These are phyloP conservation scores for Homarus gammarus DNA, from an alignment of 2,888 invertebrate genomes.

Conservation along the genomic window DNA sequence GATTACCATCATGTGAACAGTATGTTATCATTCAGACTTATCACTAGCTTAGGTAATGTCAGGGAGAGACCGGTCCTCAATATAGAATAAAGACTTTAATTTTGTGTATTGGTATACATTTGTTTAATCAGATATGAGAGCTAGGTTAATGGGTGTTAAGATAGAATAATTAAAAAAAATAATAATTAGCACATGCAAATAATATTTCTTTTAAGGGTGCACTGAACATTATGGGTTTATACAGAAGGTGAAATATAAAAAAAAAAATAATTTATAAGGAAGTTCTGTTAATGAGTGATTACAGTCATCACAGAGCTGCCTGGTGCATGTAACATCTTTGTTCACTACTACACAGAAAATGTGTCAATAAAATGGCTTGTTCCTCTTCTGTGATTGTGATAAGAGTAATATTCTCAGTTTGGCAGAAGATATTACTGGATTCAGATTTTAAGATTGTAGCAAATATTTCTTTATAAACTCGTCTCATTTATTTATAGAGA, in stretches of 20 bases:
- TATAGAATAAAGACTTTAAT: not conserved
- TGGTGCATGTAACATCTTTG: not conserved
- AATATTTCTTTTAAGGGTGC: not conserved
- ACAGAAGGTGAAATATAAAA: not conserved
- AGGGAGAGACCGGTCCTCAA: not conserved
- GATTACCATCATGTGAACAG: not conserved
- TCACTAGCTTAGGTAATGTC: not conserved
- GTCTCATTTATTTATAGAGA: too few species aligned
- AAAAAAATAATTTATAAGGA: too few species aligned
- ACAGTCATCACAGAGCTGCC: not conserved
- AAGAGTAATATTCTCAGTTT: conserved; percentile 4
- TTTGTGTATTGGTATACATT: not conserved
- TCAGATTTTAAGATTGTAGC: not conserved
- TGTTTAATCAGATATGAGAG: not conserved
- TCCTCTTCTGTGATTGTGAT: conserved; percentile 57
- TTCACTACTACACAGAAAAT: not conserved
- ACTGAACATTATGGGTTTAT: not conserved
- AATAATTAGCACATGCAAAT: not conserved
- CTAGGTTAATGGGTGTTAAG: not conserved
- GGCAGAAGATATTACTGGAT: not conserved
- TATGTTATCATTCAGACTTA: too few species aligned
- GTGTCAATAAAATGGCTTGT: conserved; percentile 1
- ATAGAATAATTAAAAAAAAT: not conserved
- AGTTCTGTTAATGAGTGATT: not conserved
- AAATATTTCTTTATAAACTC: conserved; percentile 10